Evolutionary conservation across 2,888 invertebrate species (phyloP), one percentile per base, ranked within the genome.

Genomic region (Amphipyra berbera): DNA sequence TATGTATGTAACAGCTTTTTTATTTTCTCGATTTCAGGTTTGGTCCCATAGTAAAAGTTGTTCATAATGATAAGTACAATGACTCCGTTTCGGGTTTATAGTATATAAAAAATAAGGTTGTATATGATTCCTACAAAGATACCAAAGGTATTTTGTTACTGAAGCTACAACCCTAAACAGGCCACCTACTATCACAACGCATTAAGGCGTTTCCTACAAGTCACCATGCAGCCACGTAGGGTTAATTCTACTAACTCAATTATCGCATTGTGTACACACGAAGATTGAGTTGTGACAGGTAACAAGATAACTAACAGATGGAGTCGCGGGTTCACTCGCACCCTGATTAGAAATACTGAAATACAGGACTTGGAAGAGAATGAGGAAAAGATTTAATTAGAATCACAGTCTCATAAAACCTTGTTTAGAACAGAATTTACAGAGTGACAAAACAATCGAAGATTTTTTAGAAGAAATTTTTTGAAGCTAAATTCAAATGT

Each of bases 261-360:
- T 84, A 85, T 72, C 64, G 55, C 74, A 67, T 65, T 82, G 82
- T 83, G 83, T 85, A 82, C 82, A 62, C 75, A 71, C 52, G 47
- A 71, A 72, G 79, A 81, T 82, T 82, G 71, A 74, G 69, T 72
- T 67, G 83, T 86, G 82, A 82, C 86, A 85, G 82, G 82, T 84
- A 82, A 84, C 80, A 73, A 86, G 84, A 83, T 85, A 86, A 84
- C 83, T 82, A 79, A 74, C 79, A 83, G 83, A 83, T 84, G 82
- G 78, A 83, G 77, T 78, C 74, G 58, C 66, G 53, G 58, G 52
- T 67, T 70, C 58, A 49, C 65, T 67, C 74, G 79, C 72, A 78
- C 78, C 74, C 78, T 82, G 77, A 86, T 84, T 79, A 82, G 73
- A 57, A 68, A 72, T 14, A 40, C 8, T 46, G n/a, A 3, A 27